Evolutionary conservation across 2,888 invertebrate species (phyloP), one percentile per base, ranked within the genome.

Genomic region (Eristalis tenax): DNA sequence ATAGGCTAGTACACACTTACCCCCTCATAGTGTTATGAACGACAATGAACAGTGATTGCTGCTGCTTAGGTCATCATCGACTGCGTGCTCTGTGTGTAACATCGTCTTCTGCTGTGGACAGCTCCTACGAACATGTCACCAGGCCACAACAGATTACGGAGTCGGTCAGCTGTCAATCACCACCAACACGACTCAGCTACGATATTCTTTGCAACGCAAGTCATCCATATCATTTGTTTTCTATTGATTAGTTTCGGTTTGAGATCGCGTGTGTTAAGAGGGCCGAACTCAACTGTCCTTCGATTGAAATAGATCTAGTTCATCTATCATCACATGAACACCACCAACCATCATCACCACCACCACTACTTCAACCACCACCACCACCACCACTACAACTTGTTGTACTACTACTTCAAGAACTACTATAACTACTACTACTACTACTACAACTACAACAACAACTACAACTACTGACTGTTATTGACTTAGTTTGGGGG

Each of bases 321-420:
- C 87, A 87, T 87, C 83, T 83, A 83, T 70, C 87, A 87, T 77
- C 87, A 87, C 65, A 83, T 18, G 59, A 74, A 78, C 66, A 83
- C 85, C 83, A 86, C 79, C 88, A 83, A 78, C 82, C 88, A 90
- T 89, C 88, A 89, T 83, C 69, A 89, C 23, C 35, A 70, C 63
- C 63, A 73, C 32, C 32, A 32, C 22, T 26, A 64, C 66, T 56
- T 66, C 43, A 71, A 71, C 70, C 74, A 88, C 82, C 75, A 88
- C 71, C 82, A 69, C 77, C 80, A 84, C 32, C 69, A 89, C 22
- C 35, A 70, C 63, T 32, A 32, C 32, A 32, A 32, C 32, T 32
- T 32, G 32, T 32, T 32, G 32, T 59, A 64, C 23, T 23, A 70
- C 64, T 50, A 73, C 70, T 71, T 88, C 82, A 74, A 88, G 71